Base-by-base conservation (phyloP, 2,888 invertebrate genomes). In the Epiperipatus broadwayi region DNA sequence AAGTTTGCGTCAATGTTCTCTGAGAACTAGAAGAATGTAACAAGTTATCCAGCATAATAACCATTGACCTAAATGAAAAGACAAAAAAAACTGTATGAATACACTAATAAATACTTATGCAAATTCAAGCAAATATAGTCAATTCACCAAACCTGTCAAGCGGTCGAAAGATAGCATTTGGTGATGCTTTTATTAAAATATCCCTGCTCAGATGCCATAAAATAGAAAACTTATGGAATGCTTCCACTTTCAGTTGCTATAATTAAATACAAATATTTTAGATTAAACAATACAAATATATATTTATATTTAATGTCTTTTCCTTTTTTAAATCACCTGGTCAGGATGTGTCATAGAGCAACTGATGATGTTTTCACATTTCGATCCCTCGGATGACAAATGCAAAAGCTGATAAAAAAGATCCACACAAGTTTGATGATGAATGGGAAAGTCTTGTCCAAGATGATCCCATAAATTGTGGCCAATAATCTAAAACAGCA, bases 201-300 rank as follows among this genome's bases (percentile, higher is more conserved):
- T 78, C 76, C 37, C 79, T 58, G 1, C 78, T 77, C 21, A 79
- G 60, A 56, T 80, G 77, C 78, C 79, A 80, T 8, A 81, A 59
- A 5, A 71, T 60, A 7, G 70, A 64, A 52, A 75, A 75, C 48
- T 71, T 66, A 49, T 70, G 69, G 47, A 73, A 69, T 20, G 70
- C 67, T 44, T 68, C 68, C n/a, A 71, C 61, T 41, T 59, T 60
- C 35, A 41, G 44, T 56, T 56, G 41, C 18, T 46, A 46, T 16
- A n/a, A 16, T 10, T 42, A 2, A 29, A 21, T 14, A 30, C 29
- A 29, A 30, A 38, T 21, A 29, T 16, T 16, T 5, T n/a, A n/a
- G n/a, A n/a, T n/a, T n/a, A n/a, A n/a, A n/a, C n/a, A n/a, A n/a
- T n/a, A n/a, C n/a, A n/a, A n/a, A n/a, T n/a, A n/a, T n/a, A n/a